Evolutionary conservation across 2,113 vertebrate species (phyloP).

Genomic region (Athene noctua): DNA sequence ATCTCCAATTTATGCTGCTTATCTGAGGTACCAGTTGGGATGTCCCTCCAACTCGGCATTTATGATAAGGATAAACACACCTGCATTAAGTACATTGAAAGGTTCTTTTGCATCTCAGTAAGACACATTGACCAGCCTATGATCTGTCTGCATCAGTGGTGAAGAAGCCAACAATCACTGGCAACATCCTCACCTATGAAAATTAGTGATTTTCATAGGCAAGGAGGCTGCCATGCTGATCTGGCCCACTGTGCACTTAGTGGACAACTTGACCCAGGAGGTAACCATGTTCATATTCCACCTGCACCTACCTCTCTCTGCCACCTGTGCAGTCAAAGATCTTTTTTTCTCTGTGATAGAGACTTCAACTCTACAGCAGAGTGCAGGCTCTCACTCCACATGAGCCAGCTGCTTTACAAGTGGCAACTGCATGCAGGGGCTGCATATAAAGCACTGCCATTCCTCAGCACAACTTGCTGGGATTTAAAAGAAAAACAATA

Average conservation of each 20-base stretch:
- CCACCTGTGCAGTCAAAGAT: not conserved
- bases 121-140: not conserved
- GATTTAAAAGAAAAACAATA: not conserved
- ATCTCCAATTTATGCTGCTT: not conserved
- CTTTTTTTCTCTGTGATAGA: not conserved
- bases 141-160: not conserved
- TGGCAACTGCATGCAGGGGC: not conserved
- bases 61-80: not conserved
- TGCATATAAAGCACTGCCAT: not conserved
- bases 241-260: not conserved
- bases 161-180: not conserved
- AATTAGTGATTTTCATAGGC: not conserved
- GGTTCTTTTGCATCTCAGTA: not conserved
- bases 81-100: not conserved
- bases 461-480: not conserved
- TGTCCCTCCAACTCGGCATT: accelerated
- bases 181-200: not conserved
- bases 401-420: not conserved
- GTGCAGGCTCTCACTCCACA: conserved; percentile 7
- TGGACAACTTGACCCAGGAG: not conserved
- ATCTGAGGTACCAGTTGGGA: not conserved
- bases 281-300: not conserved
- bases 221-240: not conserved
- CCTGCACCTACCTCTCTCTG: not conserved
- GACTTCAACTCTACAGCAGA: conserved; percentile 2